Evolutionary conservation across 2,797 vertebrate species (phyloP), one percentile per base, ranked within the genome.

Genomic region (Alcedo quadribrachys): DNA sequence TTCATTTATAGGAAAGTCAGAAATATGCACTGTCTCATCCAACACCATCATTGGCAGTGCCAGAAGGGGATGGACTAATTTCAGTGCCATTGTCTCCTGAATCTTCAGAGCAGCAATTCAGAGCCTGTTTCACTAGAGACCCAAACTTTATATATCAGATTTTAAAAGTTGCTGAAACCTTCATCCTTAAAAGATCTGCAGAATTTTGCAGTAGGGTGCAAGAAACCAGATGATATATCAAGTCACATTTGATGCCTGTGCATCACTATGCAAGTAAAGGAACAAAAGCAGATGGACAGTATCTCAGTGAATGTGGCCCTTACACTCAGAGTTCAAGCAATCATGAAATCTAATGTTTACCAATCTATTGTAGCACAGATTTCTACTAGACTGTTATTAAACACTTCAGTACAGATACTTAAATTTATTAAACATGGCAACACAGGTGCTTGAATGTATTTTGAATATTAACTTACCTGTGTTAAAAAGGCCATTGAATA

Each of bases 401-500:
- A 75, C 61, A 74, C 22, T 70, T 51, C 53, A 83, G n/a, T 13
- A 55, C 33, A 58, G 54, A 51, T 57, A 40, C 22, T 6, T 70
- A 40, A 73, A 60, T 73, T 87, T 75, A 69, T 55, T 80, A 57
- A 92, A 82, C 21, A 67, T 9, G 35, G 18, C 27, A 75, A 61
- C 42, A 61, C 0, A 10, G 8, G 6, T 60, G 30, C 43, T 65
- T 43, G 54, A 62, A 76, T 2, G 1, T 46, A 84, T 70, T 89
- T n/a, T 79, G 57, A 61, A 27, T 66, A 58, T 45, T 84, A 92
- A 88, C 46, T 45, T 97, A 99, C 99, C 97, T 99, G 99, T 78
- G 99, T 99, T 91, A 99, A 98, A 97, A 98, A 99, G 91, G 99
- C 99, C 96, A 99, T 97, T 68, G 98, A 98, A 97, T 99, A 99